These are phyloP conservation scores for Drosophila pseudoananassae DNA, from an alignment of 1,140 invertebrate species.

Conservation along the genomic window DNA sequence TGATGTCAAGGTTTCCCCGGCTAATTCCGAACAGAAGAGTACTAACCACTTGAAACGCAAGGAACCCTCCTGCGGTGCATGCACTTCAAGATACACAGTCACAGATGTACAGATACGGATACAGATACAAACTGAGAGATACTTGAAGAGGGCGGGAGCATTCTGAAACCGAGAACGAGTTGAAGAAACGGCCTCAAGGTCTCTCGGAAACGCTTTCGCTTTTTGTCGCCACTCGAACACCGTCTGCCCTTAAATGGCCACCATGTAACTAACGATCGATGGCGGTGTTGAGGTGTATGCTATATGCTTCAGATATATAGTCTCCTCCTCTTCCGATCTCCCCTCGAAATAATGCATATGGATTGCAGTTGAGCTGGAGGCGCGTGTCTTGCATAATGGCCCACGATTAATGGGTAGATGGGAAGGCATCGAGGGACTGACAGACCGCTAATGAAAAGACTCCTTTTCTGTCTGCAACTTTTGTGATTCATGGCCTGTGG, in stretches of 20 bases:
- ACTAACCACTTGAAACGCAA: slow-evolving; percentile 34
- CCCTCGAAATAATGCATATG: slow-evolving; percentile 57
- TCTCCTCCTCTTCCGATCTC: background rate
- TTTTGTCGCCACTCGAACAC: slow-evolving; percentile 58
- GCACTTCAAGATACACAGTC: slow-evolving; percentile 26
- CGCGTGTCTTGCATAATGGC: slow-evolving; percentile 80
- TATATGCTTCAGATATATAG: slow-evolving; percentile 2
- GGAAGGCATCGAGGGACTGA: slow-evolving; percentile 9
- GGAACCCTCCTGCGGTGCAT: slow-evolving; percentile 51
- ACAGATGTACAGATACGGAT: background rate
- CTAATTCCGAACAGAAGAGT: slow-evolving; percentile 29
- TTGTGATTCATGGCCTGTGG: slow-evolving; percentile 55
- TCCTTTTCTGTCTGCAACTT: slow-evolving; percentile 46
- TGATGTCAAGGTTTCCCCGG: slow-evolving; percentile 73
- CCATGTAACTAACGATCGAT: slow-evolving; percentile 41
- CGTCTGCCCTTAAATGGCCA: slow-evolving; percentile 49
- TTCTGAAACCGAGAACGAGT: slow-evolving; percentile 55
- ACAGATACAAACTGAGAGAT: background rate
- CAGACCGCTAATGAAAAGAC: slow-evolving; percentile 52
- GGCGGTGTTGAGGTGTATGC: slow-evolving; percentile 30
- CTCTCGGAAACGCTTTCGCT: slow-evolving; percentile 76
- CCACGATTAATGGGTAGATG: slow-evolving; percentile 59
- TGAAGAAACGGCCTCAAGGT: slow-evolving; percentile 79
- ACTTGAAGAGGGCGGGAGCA: slow-evolving; percentile 16
- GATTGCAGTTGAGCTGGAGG: slow-evolving; percentile 58